Evolutionary conservation across 2,888 invertebrate genomes (phyloP), one percentile per base, ranked within the genome.

Genomic region (Andrena camellia): DNA sequence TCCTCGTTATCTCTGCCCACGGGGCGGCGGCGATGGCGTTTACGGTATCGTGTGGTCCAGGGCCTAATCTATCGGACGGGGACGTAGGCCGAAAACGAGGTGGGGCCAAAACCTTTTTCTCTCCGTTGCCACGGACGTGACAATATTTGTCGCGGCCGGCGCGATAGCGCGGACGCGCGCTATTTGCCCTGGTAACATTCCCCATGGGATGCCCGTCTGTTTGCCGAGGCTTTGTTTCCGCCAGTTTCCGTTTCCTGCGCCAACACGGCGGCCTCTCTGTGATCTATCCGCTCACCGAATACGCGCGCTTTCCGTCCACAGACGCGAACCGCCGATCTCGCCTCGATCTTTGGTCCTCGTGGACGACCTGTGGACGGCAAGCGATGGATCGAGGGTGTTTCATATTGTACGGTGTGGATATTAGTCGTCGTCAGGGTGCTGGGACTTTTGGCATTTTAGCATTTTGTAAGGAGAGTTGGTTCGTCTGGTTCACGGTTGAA

Each of bases 221-320:
- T 94, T 93, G 90, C 90, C 90, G 88, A 90, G 91, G 90, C 91
- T 93, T 93, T 93, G 93, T 94, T 94, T 94, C 93, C 93, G 92
- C 86, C 92, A 92, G 92, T 93, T 94, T 94, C 93, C 94, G 93
- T 93, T 94, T 94, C 93, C 92, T 92, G 92, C 89, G 92, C 86
- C 92, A 93, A 94, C 91, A 92, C 89, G 90, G 93, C 94, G 93
- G 94, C 89, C 73, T 87, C 91, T 91, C 91, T 92, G 81, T 91
- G 85, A 85, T 87, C 89, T 90, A 90, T 90, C 88, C 84, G 86
- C 78, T 90, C 88, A 88, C 87, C 89, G 90, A 90, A 89, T 90
- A 87, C 88, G 88, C 90, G 81, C 54, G 52, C 54, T 23, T 23
- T n/a, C 54, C 54, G 54, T 23, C 23, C 57, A 23, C 23, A 35